phyloP scores from a whole-genome alignment of 2,113 vertebrate species.

The Stegastes partitus region DNA sequence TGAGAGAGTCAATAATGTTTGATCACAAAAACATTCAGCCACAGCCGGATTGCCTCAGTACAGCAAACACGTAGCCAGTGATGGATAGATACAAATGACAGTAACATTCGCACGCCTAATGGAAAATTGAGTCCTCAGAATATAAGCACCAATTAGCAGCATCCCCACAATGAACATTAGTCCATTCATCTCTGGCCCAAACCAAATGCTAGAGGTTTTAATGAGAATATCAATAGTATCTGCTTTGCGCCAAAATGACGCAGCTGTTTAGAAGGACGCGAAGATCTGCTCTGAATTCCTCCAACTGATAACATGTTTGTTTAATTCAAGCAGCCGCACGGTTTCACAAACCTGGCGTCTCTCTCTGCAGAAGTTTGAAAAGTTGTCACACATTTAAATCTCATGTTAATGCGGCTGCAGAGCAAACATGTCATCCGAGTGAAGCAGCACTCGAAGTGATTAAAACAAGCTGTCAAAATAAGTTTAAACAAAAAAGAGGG shows the following conservation, averaged over 20 bases:
- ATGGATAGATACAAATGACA: slow-evolving; percentile 63
- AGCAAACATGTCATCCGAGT: slow-evolving; percentile 19
- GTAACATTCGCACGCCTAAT: slow-evolving; percentile 44
- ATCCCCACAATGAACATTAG: slow-evolving; percentile 47
- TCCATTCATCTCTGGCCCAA: slow-evolving; percentile 51
- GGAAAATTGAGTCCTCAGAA: slow-evolving; percentile 68
- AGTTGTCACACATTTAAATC: slow-evolving; percentile 37
- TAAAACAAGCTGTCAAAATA: slow-evolving; percentile 48
- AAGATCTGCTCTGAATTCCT: slow-evolving; percentile 10
- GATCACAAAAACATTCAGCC: slow-evolving; percentile 83
- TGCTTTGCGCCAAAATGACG: slow-evolving; percentile 34
- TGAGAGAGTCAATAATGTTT: slow-evolving; percentile 83
- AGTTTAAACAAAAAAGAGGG: slow-evolving; percentile 15
- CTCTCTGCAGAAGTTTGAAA: slow-evolving; percentile 28
- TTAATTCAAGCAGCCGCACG: slow-evolving; percentile 37
- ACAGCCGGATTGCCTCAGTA: slow-evolving; percentile 61
- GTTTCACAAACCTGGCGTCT: slow-evolving; percentile 8
- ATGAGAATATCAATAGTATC: slow-evolving; percentile 60
- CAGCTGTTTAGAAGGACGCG: slow-evolving; percentile 36
- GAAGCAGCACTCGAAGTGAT: slow-evolving; percentile 20
- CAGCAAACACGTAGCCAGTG: slow-evolving; percentile 53
- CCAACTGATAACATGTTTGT: slow-evolving; percentile 17
- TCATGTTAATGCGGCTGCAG: slow-evolving; percentile 7
- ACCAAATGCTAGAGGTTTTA: slow-evolving; percentile 45
- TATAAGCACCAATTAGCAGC: slow-evolving; percentile 68